phyloP scores from a whole-genome alignment of 2,888 invertebrate species.

The Lochmaea crataegi region DNA sequence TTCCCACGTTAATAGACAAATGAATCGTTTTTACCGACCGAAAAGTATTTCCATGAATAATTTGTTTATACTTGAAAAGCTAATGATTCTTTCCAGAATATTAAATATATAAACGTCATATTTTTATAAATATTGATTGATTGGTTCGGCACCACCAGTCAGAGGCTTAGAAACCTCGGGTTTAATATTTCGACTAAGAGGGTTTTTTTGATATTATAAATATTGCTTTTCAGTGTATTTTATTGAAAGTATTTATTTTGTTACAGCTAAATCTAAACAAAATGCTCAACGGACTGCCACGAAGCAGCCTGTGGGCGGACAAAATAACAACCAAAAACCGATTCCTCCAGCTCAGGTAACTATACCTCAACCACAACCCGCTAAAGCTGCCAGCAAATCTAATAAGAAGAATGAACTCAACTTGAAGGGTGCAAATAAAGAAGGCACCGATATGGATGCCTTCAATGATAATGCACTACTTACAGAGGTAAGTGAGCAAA shows the following conservation, averaged over 20 bases:
- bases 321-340: constrained; percentile 42
- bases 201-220: no score
- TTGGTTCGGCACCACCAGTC: no score
- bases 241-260: constrained; percentile 33
- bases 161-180: no score
- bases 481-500: constrained; percentile 36
- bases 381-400: constrained; percentile 67
- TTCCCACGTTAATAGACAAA: no score
- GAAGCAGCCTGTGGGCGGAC: constrained; percentile 38
- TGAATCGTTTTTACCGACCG: no score
- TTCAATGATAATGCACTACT: constrained; percentile 63
- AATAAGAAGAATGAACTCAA: constrained; percentile 69
- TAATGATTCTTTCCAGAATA: no score
- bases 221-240: no score
- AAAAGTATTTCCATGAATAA: no score
- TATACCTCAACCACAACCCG: constrained; percentile 62
- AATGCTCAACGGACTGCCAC: constrained; percentile 52
- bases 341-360: constrained; percentile 44
- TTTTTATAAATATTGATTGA: no score
- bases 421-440: constrained; percentile 70
- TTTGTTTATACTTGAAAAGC: no score
- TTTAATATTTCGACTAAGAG: no score
- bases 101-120: no score
- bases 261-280: constrained; percentile 60
- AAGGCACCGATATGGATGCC: constrained; percentile 73